Evolutionary conservation across 2,797 vertebrate species (phyloP).

Genomic region (Acanthornis magna): DNA sequence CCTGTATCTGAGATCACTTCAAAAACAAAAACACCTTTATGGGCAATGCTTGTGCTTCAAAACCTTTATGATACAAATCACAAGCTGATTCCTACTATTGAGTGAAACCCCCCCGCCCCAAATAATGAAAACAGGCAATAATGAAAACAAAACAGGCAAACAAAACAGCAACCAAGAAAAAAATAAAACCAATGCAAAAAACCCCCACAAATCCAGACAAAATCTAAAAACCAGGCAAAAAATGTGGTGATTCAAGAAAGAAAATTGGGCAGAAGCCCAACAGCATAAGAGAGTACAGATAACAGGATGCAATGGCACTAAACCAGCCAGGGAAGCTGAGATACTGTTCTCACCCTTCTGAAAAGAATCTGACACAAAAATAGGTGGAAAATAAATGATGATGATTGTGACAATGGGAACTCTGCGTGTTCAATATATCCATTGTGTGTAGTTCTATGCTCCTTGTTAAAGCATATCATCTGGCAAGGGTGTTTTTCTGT

Average conservation of each 20-base stretch:
- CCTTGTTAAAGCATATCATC: background rate
- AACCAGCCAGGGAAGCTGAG: background rate
- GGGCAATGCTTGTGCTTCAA: background rate
- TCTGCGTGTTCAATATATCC: background rate
- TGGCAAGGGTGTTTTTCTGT: background rate
- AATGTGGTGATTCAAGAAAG: rapidly evolving
- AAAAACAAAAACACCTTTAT: background rate
- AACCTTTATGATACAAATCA: background rate
- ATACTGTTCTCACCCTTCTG: background rate
- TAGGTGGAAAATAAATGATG: background rate
- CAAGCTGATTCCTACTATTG: background rate
- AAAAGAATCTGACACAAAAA: background rate
- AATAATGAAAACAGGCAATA: too few relatives aligned
- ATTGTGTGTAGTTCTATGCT: background rate
- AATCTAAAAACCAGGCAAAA: background rate
- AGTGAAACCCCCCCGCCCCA: background rate
- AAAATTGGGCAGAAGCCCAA: background rate
- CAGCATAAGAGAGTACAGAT: rapidly evolving
- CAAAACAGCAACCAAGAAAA: background rate
- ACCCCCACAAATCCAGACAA: background rate
- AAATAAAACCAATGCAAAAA: background rate
- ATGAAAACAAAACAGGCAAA: background rate
- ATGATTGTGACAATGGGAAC: background rate
- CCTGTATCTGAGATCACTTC: background rate
- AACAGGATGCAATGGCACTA: background rate